Evolutionary conservation across 2,113 vertebrate species (phyloP), one percentile per base, ranked within the genome.

Genomic region (Poecile atricapillus): DNA sequence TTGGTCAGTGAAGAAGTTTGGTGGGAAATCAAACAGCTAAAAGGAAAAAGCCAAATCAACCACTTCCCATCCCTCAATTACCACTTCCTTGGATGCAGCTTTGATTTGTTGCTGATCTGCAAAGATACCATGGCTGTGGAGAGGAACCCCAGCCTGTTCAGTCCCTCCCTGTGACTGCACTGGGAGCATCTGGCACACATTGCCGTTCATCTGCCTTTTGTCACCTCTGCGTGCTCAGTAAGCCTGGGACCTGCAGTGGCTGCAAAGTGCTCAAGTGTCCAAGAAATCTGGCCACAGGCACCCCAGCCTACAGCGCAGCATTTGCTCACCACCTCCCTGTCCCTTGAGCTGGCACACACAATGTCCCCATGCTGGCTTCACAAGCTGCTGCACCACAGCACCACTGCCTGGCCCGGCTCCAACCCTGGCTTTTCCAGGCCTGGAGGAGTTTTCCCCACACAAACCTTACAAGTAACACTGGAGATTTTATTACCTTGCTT

Each of bases 261-360:
- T 50, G 41, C 41, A 33, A 37, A 53, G 14, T 27, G 25, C 13
- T 10, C 63, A n/a, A 23, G 13, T 4, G 18, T 24, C 22, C 27
- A 35, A 23, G 35, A 55, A 55, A 50, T 21, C 39, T 44, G 52
- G 28, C 31, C 46, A 15, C 33, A 31, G 7, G 21, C 64, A 46
- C 4, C 14, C 30, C 81, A 62, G 50, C 68, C 50, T 18, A 23
- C 43, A 52, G 7, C 15, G 22, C 39, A 10, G 3, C 0, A 0
- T 14, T 78, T 18, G 12, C 52, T 65, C 47, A 24, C 31, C 46
- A 13, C n/a, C 19, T n/a, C 25, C 33, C 43, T 11, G 13, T 23
- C 15, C 20, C 70, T 33, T 11, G 52, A 35, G 15, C 39, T 7
- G 5, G 53, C 49, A 58, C 2, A 4, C 8, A 4, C 12, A 6